Base-by-base conservation (phyloP, 53 echinoderm and acorn worm genomes). In the Arbacia lixula region DNA sequence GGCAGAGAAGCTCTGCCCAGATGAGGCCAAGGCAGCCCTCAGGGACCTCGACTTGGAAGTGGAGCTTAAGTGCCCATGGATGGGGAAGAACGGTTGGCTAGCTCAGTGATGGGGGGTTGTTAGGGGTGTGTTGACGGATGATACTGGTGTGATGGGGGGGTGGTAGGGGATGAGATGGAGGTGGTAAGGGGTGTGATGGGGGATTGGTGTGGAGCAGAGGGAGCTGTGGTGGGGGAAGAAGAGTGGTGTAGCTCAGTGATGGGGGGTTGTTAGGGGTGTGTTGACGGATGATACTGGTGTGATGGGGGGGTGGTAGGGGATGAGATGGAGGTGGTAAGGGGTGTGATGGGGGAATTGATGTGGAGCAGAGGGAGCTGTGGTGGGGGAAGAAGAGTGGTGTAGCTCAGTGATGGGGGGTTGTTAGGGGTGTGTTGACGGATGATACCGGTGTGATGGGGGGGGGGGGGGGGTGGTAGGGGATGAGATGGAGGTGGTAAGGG, bases 21-120 rank as follows among this genome's bases (percentile, higher is more conserved):
- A 94, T 55, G 91, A 92, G 36, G 94, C 98, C 3, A 98, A 97
- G 87, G 98, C 98, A 40, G 98, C 98, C 5, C 57, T 97, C 0
- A 39, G 98, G 61, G 98, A 97, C 75, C 88, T 97, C 5, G 94
- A 83, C 29, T 90, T 94, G 54, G 43, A 92, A 29, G 98, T 98
- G 68, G 92, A 98, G 51, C 87, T 98, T 16, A 86, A 73, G 49
- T 88, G 88, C 60, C 90, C 90, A 16, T 98, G 98, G 98, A 98
- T 94, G 69, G 98, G 98, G 66, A 94, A 98, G 77, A 94, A 90
- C 6, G 25, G 56, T 11, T 22, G 1, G 2, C 21, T 5, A 4
- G 3, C 22, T 24, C 22, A 22, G 56, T 24, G 21, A 56, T 22
- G 26, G 10, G 3, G 56, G 50, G 0, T 14, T 19, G 1, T 50